phyloP scores from a whole-genome alignment of 1,140 invertebrate genomes.

The Cydia splendana region DNA sequence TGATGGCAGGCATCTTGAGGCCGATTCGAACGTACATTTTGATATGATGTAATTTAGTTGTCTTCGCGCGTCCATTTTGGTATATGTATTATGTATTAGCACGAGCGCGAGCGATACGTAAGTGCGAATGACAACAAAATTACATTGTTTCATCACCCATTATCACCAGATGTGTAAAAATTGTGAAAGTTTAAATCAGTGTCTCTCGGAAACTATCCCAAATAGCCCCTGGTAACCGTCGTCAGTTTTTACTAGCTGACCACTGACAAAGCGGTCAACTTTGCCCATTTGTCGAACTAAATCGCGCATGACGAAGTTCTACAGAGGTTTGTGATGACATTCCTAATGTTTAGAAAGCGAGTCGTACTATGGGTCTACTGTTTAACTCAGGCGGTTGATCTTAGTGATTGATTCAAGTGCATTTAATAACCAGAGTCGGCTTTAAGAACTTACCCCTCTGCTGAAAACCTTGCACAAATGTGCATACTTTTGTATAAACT shows the following conservation, averaged over 20 bases:
- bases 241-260: constrained; percentile 4
- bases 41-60: too few relatives aligned
- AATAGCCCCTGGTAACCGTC: not conserved
- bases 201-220: not conserved
- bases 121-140: too few relatives aligned
- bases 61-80: too few relatives aligned
- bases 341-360: not conserved
- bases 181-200: not conserved
- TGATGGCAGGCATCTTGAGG: too few relatives aligned
- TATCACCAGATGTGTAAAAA: not conserved
- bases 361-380: not conserved
- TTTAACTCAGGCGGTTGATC: not conserved
- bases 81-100: too few relatives aligned
- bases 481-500: too few relatives aligned
- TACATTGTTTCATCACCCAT: not conserved
- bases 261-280: not conserved
- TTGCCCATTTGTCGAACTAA: constrained; percentile 7
- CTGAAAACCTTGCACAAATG: too few relatives aligned
- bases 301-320: constrained; percentile 10
- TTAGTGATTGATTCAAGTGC: not conserved
- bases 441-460: too few relatives aligned
- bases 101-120: too few relatives aligned
- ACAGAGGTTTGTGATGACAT: not conserved
- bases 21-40: too few relatives aligned
- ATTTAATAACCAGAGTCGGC: too few relatives aligned